These are phyloP conservation scores for Lepilemur septentrionalis DNA, from an alignment of 2,797 vertebrate genomes.

Conservation along the genomic window DNA sequence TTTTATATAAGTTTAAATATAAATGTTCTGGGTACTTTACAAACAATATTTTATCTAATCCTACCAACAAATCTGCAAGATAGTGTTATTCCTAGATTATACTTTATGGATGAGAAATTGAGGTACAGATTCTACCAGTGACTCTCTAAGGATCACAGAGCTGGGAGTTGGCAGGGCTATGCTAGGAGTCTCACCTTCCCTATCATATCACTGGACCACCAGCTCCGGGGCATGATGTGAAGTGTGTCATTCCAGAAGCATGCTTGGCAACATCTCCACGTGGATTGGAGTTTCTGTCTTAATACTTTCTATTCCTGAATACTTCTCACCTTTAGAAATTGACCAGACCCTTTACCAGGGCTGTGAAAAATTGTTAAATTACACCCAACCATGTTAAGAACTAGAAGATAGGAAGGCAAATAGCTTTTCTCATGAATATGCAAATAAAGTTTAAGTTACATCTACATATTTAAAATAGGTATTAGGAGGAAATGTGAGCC, in stretches of 20 bases:
- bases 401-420: neutral
- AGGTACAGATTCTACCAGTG: neutral
- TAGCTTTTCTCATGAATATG: neutral
- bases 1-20: neutral
- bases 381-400: neutral
- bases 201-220: neutral
- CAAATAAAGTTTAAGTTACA: neutral
- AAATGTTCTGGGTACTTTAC: neutral
- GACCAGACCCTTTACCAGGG: neutral
- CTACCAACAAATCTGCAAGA: neutral
- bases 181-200: rapidly evolving
- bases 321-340: neutral
- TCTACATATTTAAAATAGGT: neutral
- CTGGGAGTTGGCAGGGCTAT: neutral
- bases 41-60: neutral
- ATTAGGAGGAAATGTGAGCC: neutral
- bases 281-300: neutral
- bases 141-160: neutral
- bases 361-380: neutral
- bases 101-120: neutral
- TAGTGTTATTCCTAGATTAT: neutral
- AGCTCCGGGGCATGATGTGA: neutral
- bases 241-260: neutral
- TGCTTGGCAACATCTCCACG: neutral
- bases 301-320: neutral